Base-by-base conservation (phyloP, 2,888 invertebrate species). In the Synanthedon formicaeformis region DNA sequence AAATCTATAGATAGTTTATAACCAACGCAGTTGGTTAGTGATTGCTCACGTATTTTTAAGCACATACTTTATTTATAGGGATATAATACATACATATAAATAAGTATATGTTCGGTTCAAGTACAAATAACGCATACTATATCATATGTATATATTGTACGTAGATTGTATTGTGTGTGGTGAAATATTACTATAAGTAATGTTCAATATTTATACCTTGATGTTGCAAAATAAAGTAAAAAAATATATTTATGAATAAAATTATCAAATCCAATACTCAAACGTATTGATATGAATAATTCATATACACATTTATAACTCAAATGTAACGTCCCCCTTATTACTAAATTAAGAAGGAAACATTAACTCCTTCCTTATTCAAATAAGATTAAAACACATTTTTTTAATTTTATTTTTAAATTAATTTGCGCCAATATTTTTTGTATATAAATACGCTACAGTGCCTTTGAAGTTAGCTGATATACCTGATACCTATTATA, bases 1-100 rank as follows among this genome's bases (percentile, higher is more conserved):
- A 23, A 52, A 34, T 51, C 34, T 6, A 54, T 56, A 52, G 50
- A 51, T 53, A 53, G 40, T 23, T 52, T 51, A 50, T 40, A 53
- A 53, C 51, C 50, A 54, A 55, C 52, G 52, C 50, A 8, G 23
- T 50, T 63, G 65, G 57, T 63, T 57, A 59, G 53, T 60, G 52
- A 67, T 81, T 81, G 80, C 80, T 81, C 80, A 81, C 69, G 59
- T 79, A 73, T 62, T 66, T 68, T 54, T 77, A 75, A 74, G 73
- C 75, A 73, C 73, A 61, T 65, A 60, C 60, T 64, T 45, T 45
- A 45, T 45, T 45, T 45, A 45, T 45, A 13, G 6, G 14, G 45
- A 45, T n/a, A 13, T 45, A 8, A 34, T 34, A 34, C 34, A 34
- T 34, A 23, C 23, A 23, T 23, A 23, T 23, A 18, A 2, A 23